Conservation (phyloP, 2,888 invertebrate species). For the Cyrtodaria siliqua region DNA sequence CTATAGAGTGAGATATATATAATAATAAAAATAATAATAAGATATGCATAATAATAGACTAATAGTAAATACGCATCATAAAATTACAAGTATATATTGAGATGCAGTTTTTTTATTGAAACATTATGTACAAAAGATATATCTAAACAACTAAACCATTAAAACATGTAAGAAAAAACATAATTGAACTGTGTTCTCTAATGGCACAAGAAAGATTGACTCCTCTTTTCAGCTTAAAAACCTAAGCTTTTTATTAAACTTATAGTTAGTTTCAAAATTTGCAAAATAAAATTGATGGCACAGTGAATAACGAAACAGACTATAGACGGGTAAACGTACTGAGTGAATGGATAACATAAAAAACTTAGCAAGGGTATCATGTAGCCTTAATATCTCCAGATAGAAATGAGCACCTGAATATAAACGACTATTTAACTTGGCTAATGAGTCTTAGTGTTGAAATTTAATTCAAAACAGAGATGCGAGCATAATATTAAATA, state of each 20-base stretch:
- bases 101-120: slow-evolving; percentile 30
- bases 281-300: slow-evolving; percentile 2
- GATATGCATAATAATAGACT: too few species aligned
- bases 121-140: slow-evolving; percentile 47
- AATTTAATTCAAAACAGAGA: slow-evolving; percentile 63
- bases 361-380: slow-evolving; percentile 39
- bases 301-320: slow-evolving; percentile 28
- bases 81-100: slow-evolving; percentile 17
- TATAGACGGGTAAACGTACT: slow-evolving; percentile 15
- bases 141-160: slow-evolving; percentile 45
- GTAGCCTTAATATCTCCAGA: slow-evolving; percentile 31
- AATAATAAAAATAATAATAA: slow-evolving; percentile 19
- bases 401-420: slow-evolving; percentile 40
- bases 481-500: slow-evolving; percentile 41
- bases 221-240: too few species aligned
- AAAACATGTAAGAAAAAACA: slow-evolving; percentile 49
- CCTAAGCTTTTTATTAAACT: too few species aligned
- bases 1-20: slow-evolving; percentile 33
- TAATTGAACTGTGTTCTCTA: slow-evolving; percentile 38
- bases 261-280: slow-evolving; percentile 9
- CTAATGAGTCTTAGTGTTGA: slow-evolving; percentile 55
- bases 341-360: slow-evolving; percentile 13
- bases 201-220: slow-evolving; percentile 17
- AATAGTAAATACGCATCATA: slow-evolving; percentile 12
- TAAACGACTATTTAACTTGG: slow-evolving; percentile 55